Evolutionary conservation across 1,140 invertebrate genomes (phyloP).

Genomic region (Tetramorium alpestre): DNA sequence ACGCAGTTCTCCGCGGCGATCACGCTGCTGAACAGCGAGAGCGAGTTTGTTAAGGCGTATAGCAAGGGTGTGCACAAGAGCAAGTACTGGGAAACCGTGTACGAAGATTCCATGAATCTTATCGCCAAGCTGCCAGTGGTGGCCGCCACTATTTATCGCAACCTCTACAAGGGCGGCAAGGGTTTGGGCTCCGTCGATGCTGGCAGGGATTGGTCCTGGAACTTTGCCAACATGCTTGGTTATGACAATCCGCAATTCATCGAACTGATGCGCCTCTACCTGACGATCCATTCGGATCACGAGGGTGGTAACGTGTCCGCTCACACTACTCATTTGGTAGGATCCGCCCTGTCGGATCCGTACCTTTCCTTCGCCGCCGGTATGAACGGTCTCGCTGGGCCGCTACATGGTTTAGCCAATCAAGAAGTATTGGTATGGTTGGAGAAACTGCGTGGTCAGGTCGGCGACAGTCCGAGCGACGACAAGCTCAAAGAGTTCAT

Average conservation of each 20-base stretch:
- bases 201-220: conserved; percentile 97
- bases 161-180: conserved; percentile 90
- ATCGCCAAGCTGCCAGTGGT: conserved; percentile 98
- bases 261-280: conserved; percentile 97
- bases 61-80: conserved; percentile 93
- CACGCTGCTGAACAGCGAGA: conserved; percentile 96
- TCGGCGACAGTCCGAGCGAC: conserved; percentile 93
- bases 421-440: conserved; percentile 96
- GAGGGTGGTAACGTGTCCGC: conserved; percentile 98
- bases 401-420: conserved; percentile 98
- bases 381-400: conserved; percentile 97
- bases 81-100: conserved; percentile 96
- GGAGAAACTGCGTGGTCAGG: conserved; percentile 91
- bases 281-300: conserved; percentile 98
- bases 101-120: conserved; percentile 98
- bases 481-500: conserved; percentile 97
- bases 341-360: conserved; percentile 97
- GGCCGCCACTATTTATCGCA: conserved; percentile 96
- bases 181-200: conserved; percentile 95
- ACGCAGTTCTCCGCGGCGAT: conserved; percentile 97
- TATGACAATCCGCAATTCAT: conserved; percentile 95
- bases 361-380: conserved; percentile 97
- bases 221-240: conserved; percentile 97
- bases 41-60: conserved; percentile 97
- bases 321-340: conserved; percentile 97